Conservation (phyloP, 1,140 invertebrate genomes). For the Dolichoris vasculosae region DNA sequence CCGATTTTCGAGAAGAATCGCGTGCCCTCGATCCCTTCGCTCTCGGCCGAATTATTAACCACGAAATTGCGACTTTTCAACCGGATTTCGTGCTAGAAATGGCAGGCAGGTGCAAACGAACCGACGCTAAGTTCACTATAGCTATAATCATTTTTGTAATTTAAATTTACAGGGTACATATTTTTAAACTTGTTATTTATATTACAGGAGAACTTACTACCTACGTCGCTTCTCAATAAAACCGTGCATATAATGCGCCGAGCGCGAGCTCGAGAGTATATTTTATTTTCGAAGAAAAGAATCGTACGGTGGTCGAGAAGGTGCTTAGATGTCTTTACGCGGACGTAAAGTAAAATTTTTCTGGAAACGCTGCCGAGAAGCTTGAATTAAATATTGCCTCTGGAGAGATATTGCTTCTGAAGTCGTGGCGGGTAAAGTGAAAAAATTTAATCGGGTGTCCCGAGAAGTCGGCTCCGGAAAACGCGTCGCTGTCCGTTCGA, state of each 20-base stretch:
- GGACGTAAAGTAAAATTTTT: neutral
- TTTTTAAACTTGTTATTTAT: constrained; percentile 4
- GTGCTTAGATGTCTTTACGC: neutral
- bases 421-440: too few relatives aligned
- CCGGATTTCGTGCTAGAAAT: neutral
- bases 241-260: neutral
- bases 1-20: neutral
- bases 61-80: neutral
- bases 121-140: neutral
- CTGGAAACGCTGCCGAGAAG: neutral
- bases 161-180: neutral
- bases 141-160: constrained; percentile 2
- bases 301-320: neutral
- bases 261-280: neutral
- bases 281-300: neutral
- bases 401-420: neutral
- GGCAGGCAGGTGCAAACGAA: neutral
- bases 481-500: neutral
- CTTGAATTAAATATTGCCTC: constrained; percentile 8
- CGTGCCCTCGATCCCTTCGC: neutral
- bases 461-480: constrained; percentile 20
- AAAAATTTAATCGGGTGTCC: constrained; percentile 32
- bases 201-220: neutral
- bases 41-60: neutral
- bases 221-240: neutral